Base-by-base conservation (phyloP, 1,140 invertebrate species). In the Cotesia vestalis region DNA sequence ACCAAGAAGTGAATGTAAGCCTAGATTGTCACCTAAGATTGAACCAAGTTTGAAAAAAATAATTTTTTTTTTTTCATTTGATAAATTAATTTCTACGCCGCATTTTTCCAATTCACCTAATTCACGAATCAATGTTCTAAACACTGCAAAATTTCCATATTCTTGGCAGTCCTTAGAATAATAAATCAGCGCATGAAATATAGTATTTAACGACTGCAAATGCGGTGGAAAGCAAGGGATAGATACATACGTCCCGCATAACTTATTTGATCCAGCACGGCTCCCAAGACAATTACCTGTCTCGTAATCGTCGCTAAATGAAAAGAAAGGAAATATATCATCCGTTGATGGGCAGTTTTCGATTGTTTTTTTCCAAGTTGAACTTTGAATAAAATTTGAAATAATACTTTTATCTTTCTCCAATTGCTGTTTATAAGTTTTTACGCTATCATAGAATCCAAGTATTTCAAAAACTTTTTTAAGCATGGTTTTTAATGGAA, bases 271-370 rank as follows among this genome's bases (percentile, higher is more conserved):
- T 12, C 72, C 74, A 34, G 77, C 71, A 71, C 78, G 77, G 59
- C 72, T 69, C 2, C 77, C 76, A 12, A 79, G 71, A 61, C 73
- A 27, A 69, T 80, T 79, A 14, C 71, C 70, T 20, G 73, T 73
- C 68, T 79, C 77, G 40, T 75, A 78, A 71, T 79, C 78, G 63
- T 79, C 78, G 53, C 67, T 75, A 57, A 67, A 77, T 8, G 77
- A 27, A 59, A 74, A 72, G 0, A 79, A 55, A 34, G 78, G 76
- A 6, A 79, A 61, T 11, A 77, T 36, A 20, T 61, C 64, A 36
- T 66, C 52, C 69, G 72, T 38, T 27, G 60, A 62, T 57, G 64
- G 12, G n/a, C 38, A 63, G 27, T 67, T 36, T 20, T 55, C n/a
- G 4, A 12, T 17, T 62, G 38, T 51, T 73, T 12, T 66, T 70